Percentiles rank a stretch among this genome's conserved stretches.
Conservation (phyloP, 2,797 vertebrate genomes). For the Allobates femoralis region DNA sequence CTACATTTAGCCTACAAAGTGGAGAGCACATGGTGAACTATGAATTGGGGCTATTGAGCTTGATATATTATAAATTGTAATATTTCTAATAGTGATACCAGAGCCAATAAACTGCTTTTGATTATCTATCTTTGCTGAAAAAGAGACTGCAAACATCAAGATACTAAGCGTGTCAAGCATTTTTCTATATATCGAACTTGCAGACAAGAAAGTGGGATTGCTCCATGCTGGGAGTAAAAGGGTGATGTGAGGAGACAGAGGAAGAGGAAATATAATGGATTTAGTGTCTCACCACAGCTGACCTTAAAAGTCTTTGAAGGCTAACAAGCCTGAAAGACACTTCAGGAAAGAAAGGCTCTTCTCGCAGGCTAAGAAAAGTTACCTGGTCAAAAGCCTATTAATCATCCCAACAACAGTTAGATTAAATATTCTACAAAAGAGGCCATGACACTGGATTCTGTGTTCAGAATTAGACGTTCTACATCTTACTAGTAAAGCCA, state of each 20-base stretch:
- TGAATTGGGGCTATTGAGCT: no score
- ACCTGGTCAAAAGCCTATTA: conserved; percentile 56
- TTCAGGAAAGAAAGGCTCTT: conserved; percentile 46
- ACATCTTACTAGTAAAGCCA: conserved; percentile 68
- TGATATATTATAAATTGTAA: not conserved
- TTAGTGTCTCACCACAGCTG: conserved; percentile 51
- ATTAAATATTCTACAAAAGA: conserved; percentile 56
- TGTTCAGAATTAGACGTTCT: conserved; percentile 58
- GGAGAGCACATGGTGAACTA: no score
- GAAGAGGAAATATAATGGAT: conserved; percentile 59
- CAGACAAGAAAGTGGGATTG: conserved; percentile 47
- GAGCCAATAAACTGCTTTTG: not conserved
- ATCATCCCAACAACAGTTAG: conserved; percentile 55
- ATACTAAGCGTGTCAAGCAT: conserved; percentile 43
- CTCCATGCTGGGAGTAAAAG: conserved; percentile 56
- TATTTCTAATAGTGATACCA: not conserved
- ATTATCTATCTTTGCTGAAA: conserved; percentile 8
- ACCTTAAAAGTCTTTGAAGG: conserved; percentile 62
- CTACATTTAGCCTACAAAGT: no score
- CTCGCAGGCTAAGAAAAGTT: conserved; percentile 34
- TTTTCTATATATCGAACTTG: conserved; percentile 30
- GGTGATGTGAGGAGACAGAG: conserved; percentile 51
- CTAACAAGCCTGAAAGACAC: conserved; percentile 60
- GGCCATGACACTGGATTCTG: conserved; percentile 46
- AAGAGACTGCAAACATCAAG: conserved; percentile 39